These are phyloP conservation scores for Alfaro cultratus DNA, from an alignment of 2,797 vertebrate genomes.

Conservation along the genomic window DNA sequence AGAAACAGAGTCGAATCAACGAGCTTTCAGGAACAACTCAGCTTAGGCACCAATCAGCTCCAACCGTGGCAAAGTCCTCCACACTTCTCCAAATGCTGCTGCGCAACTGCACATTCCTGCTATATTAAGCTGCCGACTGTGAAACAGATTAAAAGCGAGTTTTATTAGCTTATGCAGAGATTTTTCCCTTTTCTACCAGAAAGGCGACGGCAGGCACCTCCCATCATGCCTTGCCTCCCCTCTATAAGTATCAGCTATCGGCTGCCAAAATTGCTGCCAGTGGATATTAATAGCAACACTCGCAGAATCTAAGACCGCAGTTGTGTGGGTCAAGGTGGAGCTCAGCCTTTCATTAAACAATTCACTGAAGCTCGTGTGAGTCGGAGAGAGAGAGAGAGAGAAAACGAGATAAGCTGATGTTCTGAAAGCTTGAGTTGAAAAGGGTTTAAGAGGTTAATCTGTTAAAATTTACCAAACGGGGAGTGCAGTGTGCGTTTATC, in stretches of 20 bases:
- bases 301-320: constrained; percentile 73
- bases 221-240: constrained; percentile 67
- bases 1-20: constrained; percentile 2
- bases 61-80: constrained; percentile 1
- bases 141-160: constrained; percentile 50
- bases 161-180: constrained; percentile 49
- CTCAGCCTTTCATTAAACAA: constrained; percentile 66
- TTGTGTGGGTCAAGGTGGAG: constrained; percentile 77
- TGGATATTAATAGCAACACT: constrained; percentile 79
- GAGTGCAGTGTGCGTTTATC: constrained; percentile 10
- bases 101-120: constrained; percentile 40
- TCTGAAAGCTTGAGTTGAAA: constrained; percentile 37
- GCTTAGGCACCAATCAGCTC: constrained; percentile 20
- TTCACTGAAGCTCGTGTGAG: constrained; percentile 46
- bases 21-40: constrained; percentile 2
- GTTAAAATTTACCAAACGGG: constrained; percentile 48
- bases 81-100: constrained; percentile 17
- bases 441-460: constrained; percentile 54
- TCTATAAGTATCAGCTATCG: constrained; percentile 76
- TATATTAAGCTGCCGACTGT: constrained; percentile 48
- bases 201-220: constrained; percentile 56
- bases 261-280: constrained; percentile 70
- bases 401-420: constrained; percentile 53
- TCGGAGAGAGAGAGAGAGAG: constrained; percentile 35
- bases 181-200: constrained; percentile 45